These are phyloP conservation scores for Poeciliopsis retropinna DNA, from an alignment of 2,113 vertebrate species.

Conservation along the genomic window DNA sequence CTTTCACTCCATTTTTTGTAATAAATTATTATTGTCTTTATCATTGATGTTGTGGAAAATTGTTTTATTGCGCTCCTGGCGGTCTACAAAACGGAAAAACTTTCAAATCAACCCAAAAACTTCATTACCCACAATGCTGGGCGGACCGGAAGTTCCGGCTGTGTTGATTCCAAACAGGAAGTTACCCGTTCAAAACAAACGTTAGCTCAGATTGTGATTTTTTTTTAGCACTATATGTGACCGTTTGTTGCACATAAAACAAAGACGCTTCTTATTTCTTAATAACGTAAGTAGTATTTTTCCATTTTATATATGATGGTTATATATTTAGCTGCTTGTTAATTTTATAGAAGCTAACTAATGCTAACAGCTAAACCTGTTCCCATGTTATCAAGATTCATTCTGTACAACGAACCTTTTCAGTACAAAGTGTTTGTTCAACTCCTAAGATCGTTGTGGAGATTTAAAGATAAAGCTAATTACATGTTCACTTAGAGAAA, in stretches of 20 bases:
- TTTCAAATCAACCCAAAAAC: conserved; percentile 21
- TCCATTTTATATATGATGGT: neutral
- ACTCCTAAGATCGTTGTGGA: neutral
- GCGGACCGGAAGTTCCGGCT: neutral
- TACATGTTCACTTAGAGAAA: neutral
- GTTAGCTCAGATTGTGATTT: conserved; percentile 12
- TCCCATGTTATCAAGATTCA: conserved; percentile 20
- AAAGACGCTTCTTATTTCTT: neutral
- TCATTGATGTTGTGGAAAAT: no score
- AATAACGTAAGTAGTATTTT: conserved; percentile 29
- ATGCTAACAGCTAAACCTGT: conserved; percentile 48
- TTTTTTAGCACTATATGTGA: conserved; percentile 39
- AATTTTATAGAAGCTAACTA: conserved; percentile 6
- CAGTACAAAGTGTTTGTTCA: neutral
- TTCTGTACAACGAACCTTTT: neutral
- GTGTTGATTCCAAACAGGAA: conserved; percentile 62
- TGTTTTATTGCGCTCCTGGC: no score
- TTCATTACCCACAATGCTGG: conserved; percentile 61
- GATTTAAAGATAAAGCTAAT: neutral
- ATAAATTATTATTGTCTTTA: no score
- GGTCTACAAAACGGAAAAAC: no score
- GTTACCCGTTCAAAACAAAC: conserved; percentile 61
- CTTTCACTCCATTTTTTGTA: no score
- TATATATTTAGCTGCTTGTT: neutral
- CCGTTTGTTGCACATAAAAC: neutral